These are phyloP conservation scores for Malthinus flaveolus DNA, from an alignment of 2,888 invertebrate species.

Conservation along the genomic window DNA sequence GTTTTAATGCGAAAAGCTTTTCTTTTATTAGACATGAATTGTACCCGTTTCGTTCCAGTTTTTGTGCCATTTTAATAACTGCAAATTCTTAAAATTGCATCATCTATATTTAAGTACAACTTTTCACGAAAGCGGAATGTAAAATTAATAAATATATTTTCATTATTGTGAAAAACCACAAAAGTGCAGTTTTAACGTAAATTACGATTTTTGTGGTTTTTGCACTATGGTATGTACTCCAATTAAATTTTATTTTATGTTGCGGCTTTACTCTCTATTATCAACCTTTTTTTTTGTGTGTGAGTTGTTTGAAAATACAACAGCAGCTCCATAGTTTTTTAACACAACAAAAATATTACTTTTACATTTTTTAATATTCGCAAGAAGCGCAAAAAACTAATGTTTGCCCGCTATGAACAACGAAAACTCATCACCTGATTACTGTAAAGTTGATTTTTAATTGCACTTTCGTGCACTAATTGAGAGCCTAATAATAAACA, in stretches of 20 bases:
- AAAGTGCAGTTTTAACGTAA: conserved; percentile 12
- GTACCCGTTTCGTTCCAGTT: too few species aligned
- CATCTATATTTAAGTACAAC: too few species aligned
- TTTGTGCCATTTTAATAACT: too few species aligned
- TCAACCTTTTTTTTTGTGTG: background rate
- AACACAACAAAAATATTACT: conserved; percentile 1
- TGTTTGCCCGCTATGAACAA: too few species aligned
- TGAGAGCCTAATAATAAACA: conserved; percentile 6
- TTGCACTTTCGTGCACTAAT: conserved; percentile 12
- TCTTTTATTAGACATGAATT: too few species aligned
- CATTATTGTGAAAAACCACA: conserved; percentile 4
- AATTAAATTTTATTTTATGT: conserved; percentile 23
- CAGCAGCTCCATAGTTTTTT: background rate
- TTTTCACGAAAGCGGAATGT: background rate
- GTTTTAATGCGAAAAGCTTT: too few species aligned
- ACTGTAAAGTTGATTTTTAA: conserved; percentile 4
- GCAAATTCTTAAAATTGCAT: too few species aligned
- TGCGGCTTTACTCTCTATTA: conserved; percentile 8
- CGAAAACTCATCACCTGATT: too few species aligned
- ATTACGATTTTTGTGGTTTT: conserved; percentile 16
- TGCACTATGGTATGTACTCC: conserved; percentile 6
- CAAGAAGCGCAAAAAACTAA: too few species aligned
- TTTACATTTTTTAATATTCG: background rate
- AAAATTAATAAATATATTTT: background rate
- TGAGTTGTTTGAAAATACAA: conserved; percentile 1